Evolutionary conservation across 2,113 vertebrate species (phyloP).

Genomic region (Notechis scutatus): DNA sequence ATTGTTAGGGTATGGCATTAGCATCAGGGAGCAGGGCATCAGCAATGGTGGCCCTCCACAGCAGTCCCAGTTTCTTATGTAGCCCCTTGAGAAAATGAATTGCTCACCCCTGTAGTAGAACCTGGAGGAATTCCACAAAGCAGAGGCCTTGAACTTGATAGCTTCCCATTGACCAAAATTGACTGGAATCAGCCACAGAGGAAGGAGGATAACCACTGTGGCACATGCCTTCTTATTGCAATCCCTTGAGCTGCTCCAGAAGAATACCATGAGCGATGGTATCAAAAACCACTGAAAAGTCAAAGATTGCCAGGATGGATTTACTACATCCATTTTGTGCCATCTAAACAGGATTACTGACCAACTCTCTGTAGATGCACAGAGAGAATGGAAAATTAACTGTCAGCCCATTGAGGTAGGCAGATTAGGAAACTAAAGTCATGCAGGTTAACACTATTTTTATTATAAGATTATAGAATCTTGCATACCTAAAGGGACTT

Average conservation of each 20-base stretch:
- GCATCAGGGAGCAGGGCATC: no score
- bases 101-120: background rate
- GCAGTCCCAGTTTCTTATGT: no score
- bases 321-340: background rate
- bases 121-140: background rate
- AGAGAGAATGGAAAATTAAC: background rate
- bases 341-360: background rate
- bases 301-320: no score
- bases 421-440: background rate
- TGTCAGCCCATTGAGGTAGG: background rate
- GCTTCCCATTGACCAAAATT: background rate
- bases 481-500: background rate
- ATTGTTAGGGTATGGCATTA: no score
- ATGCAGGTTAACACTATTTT: background rate
- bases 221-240: background rate
- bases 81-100: no score
- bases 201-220: background rate
- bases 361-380: background rate
- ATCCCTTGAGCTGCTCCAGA: no score
- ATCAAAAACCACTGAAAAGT: background rate
- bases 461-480: background rate
- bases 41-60: no score
- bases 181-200: background rate
- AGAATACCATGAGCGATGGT: background rate
- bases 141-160: background rate